Evolutionary conservation across 1,140 invertebrate genomes (phyloP).

Genomic region (Scaptomyza pallida): DNA sequence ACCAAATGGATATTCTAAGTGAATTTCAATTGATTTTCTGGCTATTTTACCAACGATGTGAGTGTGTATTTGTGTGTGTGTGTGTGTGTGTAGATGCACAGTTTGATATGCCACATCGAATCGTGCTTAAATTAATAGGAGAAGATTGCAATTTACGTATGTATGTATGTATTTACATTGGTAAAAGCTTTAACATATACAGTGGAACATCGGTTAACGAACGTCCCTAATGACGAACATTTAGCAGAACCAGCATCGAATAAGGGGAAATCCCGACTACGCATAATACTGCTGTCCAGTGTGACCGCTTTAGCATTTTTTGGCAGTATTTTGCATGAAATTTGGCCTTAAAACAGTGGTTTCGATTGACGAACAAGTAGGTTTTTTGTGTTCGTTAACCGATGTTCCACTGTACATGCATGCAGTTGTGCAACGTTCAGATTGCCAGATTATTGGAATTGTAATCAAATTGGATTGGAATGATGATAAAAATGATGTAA

Average conservation of each 20-base stretch:
- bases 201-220: no score
- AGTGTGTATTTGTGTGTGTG: background rate
- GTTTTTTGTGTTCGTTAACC: no score
- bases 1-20: conserved; percentile 24
- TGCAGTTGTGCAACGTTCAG: background rate
- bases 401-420: background rate
- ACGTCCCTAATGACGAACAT: no score
- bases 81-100: background rate
- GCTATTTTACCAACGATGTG: conserved; percentile 22
- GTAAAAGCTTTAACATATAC: conserved; percentile 4
- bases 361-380: no score
- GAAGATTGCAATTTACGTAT: background rate
- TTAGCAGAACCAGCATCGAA: no score
- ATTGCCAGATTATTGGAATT: conserved; percentile 32
- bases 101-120: background rate
- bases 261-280: no score
- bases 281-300: no score
- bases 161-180: background rate
- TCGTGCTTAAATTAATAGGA: conserved; percentile 24
- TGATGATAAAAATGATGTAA: conserved; percentile 16
- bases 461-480: conserved; percentile 14
- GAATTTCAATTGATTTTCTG: conserved; percentile 64
- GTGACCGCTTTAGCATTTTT: conserved; percentile 6
- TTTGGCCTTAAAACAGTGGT: no score
- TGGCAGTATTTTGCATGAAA: no score